Evolutionary conservation across 2,113 vertebrate genomes (phyloP), one percentile per base, ranked within the genome.

Genomic region (Colaptes auratus): DNA sequence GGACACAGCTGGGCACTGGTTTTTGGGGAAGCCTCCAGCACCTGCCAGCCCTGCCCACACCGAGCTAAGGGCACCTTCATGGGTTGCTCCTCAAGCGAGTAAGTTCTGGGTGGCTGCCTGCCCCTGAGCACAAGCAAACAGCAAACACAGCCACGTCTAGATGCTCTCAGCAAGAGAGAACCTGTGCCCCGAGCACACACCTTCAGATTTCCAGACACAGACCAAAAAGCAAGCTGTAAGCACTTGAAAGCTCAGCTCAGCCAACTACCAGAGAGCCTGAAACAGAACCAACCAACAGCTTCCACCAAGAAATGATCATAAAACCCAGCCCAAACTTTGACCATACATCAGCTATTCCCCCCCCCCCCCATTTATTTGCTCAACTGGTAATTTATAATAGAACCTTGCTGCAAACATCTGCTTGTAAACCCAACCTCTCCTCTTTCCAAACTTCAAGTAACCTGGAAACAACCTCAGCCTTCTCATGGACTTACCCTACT

Each of bases 11-110:
- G 39, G 46, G 48, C 44, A 9, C 35, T 30, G 5, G 31, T 15
- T 36, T 53, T 63, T 12, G n/a, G 64, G 70, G 59, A 59, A 75
- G 52, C 12, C 30, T 53, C n/a, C 33, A 19, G 3, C 15, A 1
- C n/a, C 36, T 42, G 70, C 71, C 80, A 60, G 44, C 55, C 56
- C 59, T 1, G 4, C 21, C 13, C 0, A 0, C 4, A 1, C 0
- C 0, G 18, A 87, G 50, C 31, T 66, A 8, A 77, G 67, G 35
- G 70, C 69, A 78, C 70, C 69, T 53, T 33, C n/a, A 27, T 50
- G 86, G 70, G 56, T 6, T 10, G 13, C 17, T 85, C 46, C 65
- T 56, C 56, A 9, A 20, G 5, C 1, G 0, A 52, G 25, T 10
- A 19, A 90, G 52, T 3, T 64, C 39, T 12, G 48, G 85, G 74